Conservation (phyloP, 2,797 vertebrate genomes). For the Phataginus tetradactyla region DNA sequence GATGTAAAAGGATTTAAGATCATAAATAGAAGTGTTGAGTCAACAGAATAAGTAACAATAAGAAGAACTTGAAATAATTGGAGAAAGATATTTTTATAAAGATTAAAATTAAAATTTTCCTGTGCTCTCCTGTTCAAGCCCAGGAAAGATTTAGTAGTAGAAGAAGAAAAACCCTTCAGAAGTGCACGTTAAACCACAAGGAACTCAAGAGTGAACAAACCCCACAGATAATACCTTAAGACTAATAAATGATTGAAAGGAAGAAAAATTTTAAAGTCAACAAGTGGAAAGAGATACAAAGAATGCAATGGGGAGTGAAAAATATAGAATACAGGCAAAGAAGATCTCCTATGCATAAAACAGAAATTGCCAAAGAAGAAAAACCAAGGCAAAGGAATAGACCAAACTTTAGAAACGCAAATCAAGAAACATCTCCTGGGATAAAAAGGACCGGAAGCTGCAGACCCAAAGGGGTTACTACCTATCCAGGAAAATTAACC, state of each 20-base stretch:
- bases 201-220: background rate
- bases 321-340: background rate
- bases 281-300: background rate
- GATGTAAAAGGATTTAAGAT: background rate
- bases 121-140: background rate
- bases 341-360: background rate
- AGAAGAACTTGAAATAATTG: background rate
- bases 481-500: background rate
- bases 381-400: background rate
- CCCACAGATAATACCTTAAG: background rate
- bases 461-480: background rate
- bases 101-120: background rate
- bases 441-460: background rate
- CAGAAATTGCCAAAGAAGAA: background rate
- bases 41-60: background rate
- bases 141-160: background rate
- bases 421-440: background rate
- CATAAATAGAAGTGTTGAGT: background rate
- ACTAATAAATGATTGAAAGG: background rate
- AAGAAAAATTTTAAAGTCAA: background rate
- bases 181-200: background rate
- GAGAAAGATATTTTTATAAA: background rate
- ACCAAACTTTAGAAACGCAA: background rate
- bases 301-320: background rate
- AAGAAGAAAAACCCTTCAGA: background rate